Conservation (phyloP, 2,113 vertebrate genomes). For the Fulica atra region DNA sequence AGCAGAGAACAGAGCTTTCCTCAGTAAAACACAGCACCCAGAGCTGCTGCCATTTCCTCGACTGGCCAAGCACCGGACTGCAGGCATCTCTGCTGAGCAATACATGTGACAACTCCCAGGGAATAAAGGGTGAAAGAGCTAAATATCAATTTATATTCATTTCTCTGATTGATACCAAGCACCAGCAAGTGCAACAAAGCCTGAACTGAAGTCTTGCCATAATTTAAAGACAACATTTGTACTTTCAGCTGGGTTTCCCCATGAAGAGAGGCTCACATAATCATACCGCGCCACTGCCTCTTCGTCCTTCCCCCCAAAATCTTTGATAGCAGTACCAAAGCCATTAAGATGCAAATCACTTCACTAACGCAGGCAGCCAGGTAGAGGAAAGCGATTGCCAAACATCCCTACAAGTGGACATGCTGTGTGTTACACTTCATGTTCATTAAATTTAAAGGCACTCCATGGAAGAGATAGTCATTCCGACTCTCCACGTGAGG, state of each 20-base stretch:
- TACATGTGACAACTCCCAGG: neutral
- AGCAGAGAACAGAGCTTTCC: neutral
- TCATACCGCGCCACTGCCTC: neutral
- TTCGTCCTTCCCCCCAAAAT: neutral
- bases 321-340: neutral
- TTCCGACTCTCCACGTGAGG: neutral
- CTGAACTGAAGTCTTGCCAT: neutral
- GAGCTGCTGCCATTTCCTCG: neutral
- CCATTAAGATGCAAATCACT: neutral
- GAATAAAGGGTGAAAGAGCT: neutral
- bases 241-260: neutral
- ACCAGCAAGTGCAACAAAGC: neutral
- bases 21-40: neutral
- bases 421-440: neutral
- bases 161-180: neutral
- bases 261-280: neutral
- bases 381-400: fast-evolving
- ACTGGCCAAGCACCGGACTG: neutral
- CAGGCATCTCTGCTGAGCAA: neutral
- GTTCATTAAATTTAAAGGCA: neutral
- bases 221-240: neutral
- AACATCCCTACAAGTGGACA: fast-evolving
- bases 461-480: fast-evolving
- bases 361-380: neutral
- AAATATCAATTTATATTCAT: neutral